A percentile compares a stretch with the other conserved stretches of the same genome.
Evolutionary conservation across 1,140 invertebrate genomes (phyloP).

Genomic region (Caenorhabditis latens): DNA sequence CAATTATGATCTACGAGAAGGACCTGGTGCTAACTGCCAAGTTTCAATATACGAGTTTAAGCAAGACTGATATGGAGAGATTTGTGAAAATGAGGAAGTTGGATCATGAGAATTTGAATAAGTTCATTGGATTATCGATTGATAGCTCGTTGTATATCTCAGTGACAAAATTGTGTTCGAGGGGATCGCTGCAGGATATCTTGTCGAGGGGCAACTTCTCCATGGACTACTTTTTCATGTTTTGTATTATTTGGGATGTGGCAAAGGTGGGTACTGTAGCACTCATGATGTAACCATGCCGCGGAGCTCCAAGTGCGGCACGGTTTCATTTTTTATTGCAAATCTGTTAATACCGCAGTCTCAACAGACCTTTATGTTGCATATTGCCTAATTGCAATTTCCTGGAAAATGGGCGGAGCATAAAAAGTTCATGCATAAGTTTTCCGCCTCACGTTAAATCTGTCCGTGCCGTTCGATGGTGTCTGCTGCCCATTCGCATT

Average conservation of each 20-base stretch:
- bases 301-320: too few species aligned
- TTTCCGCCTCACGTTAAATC: too few species aligned
- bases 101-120: conserved; percentile 74
- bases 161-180: conserved; percentile 86
- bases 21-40: conserved; percentile 29
- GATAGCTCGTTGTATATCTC: conserved; percentile 82
- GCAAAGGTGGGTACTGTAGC: conserved; percentile 79
- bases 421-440: too few species aligned
- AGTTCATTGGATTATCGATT: conserved; percentile 87
- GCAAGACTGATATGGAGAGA: not conserved
- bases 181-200: conserved; percentile 83
- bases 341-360: too few species aligned
- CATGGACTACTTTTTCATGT: conserved; percentile 87
- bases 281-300: too few species aligned
- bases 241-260: conserved; percentile 86
- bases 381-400: too few species aligned
- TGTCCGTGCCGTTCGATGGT: too few species aligned
- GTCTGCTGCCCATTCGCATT: too few species aligned
- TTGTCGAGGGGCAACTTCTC: conserved; percentile 89
- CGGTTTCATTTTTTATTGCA: too few species aligned
- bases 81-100: conserved; percentile 65
- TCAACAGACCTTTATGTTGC: too few species aligned
- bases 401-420: too few species aligned
- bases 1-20: conserved; percentile 68
- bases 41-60: conserved; percentile 33